Base-by-base conservation (phyloP, 2,888 invertebrate species). In the Portevinia maculata region DNA sequence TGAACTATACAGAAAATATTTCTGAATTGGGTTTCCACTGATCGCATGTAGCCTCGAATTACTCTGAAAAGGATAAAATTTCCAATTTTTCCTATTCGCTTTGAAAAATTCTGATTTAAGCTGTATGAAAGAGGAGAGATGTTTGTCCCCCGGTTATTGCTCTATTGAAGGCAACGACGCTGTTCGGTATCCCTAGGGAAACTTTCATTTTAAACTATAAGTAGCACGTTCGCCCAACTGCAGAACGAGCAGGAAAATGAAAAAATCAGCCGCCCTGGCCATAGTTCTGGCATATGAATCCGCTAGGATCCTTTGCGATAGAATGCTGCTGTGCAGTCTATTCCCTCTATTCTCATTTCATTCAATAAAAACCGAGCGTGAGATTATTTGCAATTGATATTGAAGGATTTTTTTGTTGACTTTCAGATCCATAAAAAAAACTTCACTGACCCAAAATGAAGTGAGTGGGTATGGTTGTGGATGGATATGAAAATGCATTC, bases 331-430 rank as follows among this genome's bases (percentile, higher is more conserved):
- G 21, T 37, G 37, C 64, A 30, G 28, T 71, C 39, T 46, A 8
- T 65, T 73, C 28, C 53, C 60, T n/a, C n/a, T n/a, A 55, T 62
- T 55, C 48, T 39, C 32, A 59, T 64, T 79, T 73, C 48, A 73
- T 79, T 79, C 59, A 65, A 79, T 79, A 60, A 53, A 65, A 44
- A 11, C 28, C 34, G 53, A 73, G 73, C 78, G 78, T 79, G 78
- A 73, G 53, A 67, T 46, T 67, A 53, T 79, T 73, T 59, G 48
- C 52, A 79, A 73, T 79, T 73, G 73, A 65, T 64, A 70, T 64
- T 46, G 41, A 46, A 9, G n/a, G 17, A 7, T 24, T 24, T 55
- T 50, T 24, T 39, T 50, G 24, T 39, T 21, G 6, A 17, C 13
- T 24, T 48, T 19, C 8, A 39, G 13, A 39, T 3, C 24, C 2